Conservation (phyloP, 2,888 invertebrate genomes). For the Lapara coniferarum region DNA sequence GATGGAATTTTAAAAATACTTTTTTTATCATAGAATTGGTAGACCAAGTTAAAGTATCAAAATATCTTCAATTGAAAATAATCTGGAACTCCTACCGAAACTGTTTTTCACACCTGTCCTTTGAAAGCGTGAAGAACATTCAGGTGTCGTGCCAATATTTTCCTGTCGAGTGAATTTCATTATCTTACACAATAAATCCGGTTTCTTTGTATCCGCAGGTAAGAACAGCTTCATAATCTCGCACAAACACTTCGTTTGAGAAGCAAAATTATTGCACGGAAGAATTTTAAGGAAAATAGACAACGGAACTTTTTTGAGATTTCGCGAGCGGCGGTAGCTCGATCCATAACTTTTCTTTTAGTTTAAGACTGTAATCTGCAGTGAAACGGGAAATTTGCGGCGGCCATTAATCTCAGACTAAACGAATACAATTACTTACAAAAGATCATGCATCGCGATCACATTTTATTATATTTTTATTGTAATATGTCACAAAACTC, state of each 20-base stretch:
- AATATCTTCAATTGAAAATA: neutral
- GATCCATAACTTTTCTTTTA: conserved; percentile 40
- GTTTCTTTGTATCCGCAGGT: conserved; percentile 51
- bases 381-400: conserved; percentile 44
- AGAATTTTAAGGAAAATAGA: conserved; percentile 63
- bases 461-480: too few species aligned
- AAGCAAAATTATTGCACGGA: conserved; percentile 62
- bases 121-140: conserved; percentile 32
- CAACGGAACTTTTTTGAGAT: conserved; percentile 53
- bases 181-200: conserved; percentile 56
- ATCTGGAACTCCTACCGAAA: neutral
- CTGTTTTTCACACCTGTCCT: neutral
- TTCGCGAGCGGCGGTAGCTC: conserved; percentile 37
- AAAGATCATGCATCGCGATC: too few species aligned
- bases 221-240: conserved; percentile 57
- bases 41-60: neutral
- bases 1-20: conserved; percentile 36
- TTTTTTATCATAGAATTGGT: too few species aligned
- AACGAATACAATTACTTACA: conserved; percentile 1
- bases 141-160: conserved; percentile 39
- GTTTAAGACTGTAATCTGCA: conserved; percentile 40
- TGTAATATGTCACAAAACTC: too few species aligned
- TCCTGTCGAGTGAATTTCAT: conserved; percentile 47
- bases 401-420: conserved; percentile 21
- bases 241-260: conserved; percentile 53